Conservation (phyloP, 30 jellyfish, hydroid and myxozoan genomes). For the Euphysa ruthae region DNA sequence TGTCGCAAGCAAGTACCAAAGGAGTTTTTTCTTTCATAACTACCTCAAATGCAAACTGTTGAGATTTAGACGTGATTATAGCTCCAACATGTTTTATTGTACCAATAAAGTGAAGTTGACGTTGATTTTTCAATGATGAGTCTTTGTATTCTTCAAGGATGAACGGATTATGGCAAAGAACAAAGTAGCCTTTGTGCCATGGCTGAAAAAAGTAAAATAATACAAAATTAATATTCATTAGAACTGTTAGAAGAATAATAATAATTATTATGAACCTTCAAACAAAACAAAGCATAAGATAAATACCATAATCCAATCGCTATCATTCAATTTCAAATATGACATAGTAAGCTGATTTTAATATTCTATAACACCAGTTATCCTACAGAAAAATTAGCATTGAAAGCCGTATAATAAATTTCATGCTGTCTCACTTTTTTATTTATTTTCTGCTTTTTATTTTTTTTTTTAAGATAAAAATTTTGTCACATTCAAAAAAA, state of each 20-base stretch:
- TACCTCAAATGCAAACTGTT: constrained; percentile 72
- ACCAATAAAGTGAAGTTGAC: constrained; percentile 42
- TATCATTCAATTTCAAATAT: too few species aligned
- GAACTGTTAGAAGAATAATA: too few species aligned
- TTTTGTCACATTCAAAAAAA: too few species aligned
- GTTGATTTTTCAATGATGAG: constrained; percentile 54
- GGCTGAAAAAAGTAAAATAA: constrained; percentile 54
- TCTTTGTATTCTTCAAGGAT: constrained; percentile 65
- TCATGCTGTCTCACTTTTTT: too few species aligned
- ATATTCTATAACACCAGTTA: too few species aligned
- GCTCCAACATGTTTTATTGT: constrained; percentile 68
- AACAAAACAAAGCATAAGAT: too few species aligned
- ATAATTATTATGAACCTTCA: too few species aligned
- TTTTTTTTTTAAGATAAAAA: too few species aligned
- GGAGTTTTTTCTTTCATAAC: constrained; percentile 51
- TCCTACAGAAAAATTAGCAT: too few species aligned
- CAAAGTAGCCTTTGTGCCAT: constrained; percentile 77
- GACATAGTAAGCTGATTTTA: too few species aligned
- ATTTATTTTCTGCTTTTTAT: too few species aligned
- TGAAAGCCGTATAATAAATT: too few species aligned
- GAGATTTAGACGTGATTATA: constrained; percentile 57
- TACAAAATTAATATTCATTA: neutral
- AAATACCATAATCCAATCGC: neutral
- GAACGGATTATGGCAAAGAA: constrained; percentile 25
- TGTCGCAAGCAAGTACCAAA: constrained; percentile 72